phyloP scores from a whole-genome alignment of 2,888 invertebrate species.

The Galerucella calmariensis region DNA sequence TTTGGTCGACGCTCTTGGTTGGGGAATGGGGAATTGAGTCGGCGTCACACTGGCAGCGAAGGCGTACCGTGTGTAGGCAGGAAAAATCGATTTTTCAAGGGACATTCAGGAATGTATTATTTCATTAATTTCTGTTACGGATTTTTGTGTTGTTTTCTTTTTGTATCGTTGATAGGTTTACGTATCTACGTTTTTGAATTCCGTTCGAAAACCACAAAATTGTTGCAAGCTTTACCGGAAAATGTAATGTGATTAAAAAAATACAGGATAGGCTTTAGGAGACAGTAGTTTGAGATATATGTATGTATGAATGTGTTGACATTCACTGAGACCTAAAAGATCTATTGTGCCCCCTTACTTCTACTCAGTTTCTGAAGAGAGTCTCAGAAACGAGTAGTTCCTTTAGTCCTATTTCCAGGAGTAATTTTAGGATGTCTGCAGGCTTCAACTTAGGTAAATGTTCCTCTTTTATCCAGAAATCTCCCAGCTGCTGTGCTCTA shows the following conservation, averaged over 20 bases:
- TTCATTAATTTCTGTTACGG: not conserved
- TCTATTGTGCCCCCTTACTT: too few species aligned
- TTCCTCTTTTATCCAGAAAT: too few species aligned
- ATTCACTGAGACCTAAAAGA: too few species aligned
- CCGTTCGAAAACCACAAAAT: not conserved
- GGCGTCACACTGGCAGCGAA: slow-evolving; percentile 51
- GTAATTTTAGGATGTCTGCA: too few species aligned
- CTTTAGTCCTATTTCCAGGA: too few species aligned
- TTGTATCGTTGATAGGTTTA: too few species aligned
- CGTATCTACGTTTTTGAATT: not conserved
- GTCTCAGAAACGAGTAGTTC: too few species aligned
- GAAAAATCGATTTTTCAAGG: slow-evolving; percentile 59
- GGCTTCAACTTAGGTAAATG: too few species aligned
- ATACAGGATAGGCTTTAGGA: not conserved
- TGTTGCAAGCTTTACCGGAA: slow-evolving; percentile 9
- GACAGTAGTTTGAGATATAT: too few species aligned
- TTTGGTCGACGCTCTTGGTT: slow-evolving; percentile 29
- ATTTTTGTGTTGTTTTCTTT: not conserved
- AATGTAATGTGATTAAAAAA: not conserved
- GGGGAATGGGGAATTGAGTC: slow-evolving; percentile 26
- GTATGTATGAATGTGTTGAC: too few species aligned
- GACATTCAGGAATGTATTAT: slow-evolving; percentile 31
- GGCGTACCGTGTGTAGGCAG: slow-evolving; percentile 59
- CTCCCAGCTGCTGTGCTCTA: too few species aligned
- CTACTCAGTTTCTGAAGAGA: too few species aligned